A percentile compares a stretch with the other conserved stretches of the same genome.
These are phyloP conservation scores for Antheraea mylitta DNA, from an alignment of 1,140 invertebrate genomes.

Conservation along the genomic window DNA sequence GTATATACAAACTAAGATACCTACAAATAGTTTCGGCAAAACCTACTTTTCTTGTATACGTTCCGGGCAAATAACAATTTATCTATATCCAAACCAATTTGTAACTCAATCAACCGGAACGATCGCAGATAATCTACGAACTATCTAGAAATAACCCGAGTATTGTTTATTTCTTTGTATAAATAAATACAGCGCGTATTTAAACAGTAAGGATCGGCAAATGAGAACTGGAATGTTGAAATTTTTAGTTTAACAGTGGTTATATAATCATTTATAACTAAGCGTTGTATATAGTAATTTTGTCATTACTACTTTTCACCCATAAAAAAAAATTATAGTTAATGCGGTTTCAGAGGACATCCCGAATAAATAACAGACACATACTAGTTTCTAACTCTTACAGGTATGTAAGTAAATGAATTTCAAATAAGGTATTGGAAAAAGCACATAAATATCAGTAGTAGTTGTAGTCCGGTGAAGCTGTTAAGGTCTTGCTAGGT, in stretches of 20 bases:
- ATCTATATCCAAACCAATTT: slow-evolving; percentile 5
- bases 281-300: no score
- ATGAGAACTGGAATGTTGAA: background rate
- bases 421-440: no score
- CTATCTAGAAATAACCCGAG: slow-evolving; percentile 4
- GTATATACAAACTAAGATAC: background rate
- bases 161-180: slow-evolving; percentile 10
- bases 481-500: no score
- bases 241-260: background rate
- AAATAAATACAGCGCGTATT: background rate
- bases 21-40: background rate
- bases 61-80: slow-evolving; percentile 2
- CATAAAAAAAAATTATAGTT: no score
- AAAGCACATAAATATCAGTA: no score
- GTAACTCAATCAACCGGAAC: slow-evolving; percentile 12
- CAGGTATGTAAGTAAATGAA: no score
- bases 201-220: background rate
- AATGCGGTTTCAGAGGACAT: no score
- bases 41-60: background rate
- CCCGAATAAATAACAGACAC: no score
- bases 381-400: no score
- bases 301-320: no score
- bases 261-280: background rate
- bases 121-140: slow-evolving; percentile 5
- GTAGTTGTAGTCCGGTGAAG: no score